Conservation (phyloP, 2,113 vertebrate species). For the Peromyscus californicus region DNA sequence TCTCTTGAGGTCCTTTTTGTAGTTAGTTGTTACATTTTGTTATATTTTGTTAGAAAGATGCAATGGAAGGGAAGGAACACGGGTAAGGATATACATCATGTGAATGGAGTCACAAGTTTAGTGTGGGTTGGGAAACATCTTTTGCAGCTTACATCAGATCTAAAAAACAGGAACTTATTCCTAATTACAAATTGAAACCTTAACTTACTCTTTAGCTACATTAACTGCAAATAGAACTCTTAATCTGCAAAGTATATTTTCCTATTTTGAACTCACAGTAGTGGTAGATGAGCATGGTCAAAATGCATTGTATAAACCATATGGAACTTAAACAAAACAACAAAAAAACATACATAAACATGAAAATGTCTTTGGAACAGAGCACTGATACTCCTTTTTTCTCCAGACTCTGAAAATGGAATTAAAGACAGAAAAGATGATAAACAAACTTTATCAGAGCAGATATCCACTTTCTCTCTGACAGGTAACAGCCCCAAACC, state of each 20-base stretch:
- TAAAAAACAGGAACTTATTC: not conserved
- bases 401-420: constrained; percentile 6
- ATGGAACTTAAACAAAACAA: not conserved
- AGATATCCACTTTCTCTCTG: not conserved
- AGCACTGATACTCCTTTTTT: not conserved
- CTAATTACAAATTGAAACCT: not conserved
- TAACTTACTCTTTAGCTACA: not conserved
- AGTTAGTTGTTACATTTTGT: not conserved
- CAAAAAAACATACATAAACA: not conserved
- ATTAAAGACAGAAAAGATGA: not conserved
- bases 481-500: not conserved
- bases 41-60: not conserved
- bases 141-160: not conserved
- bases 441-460: not conserved
- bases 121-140: not conserved
- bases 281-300: not conserved
- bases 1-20: not conserved
- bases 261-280: not conserved
- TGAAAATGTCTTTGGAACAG: not conserved
- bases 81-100: not conserved
- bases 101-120: not conserved
- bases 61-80: not conserved
- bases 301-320: too few relatives aligned
- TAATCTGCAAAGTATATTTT: not conserved
- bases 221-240: not conserved